Percentiles rank a stretch among this genome's conserved stretches.
phyloP scores from a whole-genome alignment of 2,888 invertebrate genomes.

The Malthinus seriepunctatus region DNA sequence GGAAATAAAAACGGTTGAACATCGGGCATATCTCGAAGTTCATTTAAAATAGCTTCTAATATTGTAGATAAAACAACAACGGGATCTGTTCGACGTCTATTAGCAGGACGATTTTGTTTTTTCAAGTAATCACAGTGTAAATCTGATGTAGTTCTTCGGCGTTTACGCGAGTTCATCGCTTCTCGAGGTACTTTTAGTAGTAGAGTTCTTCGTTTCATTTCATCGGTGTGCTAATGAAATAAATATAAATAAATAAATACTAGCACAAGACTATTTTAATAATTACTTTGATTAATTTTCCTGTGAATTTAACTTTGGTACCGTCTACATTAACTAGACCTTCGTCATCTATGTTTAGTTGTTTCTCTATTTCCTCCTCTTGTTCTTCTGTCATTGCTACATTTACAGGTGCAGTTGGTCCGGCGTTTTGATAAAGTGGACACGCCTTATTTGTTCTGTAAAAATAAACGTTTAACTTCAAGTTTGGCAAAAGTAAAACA shows the following conservation, averaged over 20 bases:
- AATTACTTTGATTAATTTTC: constrained; percentile 78
- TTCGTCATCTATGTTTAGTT: constrained; percentile 77
- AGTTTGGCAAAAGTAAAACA: neutral
- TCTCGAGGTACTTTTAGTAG: constrained; percentile 79
- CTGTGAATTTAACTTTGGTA: constrained; percentile 88
- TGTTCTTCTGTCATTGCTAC: constrained; percentile 80
- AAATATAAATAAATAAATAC: constrained; percentile 32
- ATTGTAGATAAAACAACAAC: constrained; percentile 92
- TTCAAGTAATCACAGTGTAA: constrained; percentile 90
- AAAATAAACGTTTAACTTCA: neutral
- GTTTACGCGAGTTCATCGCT: constrained; percentile 64
- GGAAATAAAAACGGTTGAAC: constrained; percentile 93
- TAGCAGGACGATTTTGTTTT: constrained; percentile 78
- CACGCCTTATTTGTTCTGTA: constrained; percentile 93
- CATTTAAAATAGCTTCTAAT: constrained; percentile 88
- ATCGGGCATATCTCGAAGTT: constrained; percentile 89
- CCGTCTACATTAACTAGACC: constrained; percentile 93
- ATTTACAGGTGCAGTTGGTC: constrained; percentile 64
- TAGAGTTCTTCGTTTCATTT: constrained; percentile 78
- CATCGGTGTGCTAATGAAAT: constrained; percentile 73
- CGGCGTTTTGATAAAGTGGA: constrained; percentile 82
- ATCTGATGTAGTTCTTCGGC: constrained; percentile 68
- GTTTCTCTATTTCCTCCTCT: constrained; percentile 78
- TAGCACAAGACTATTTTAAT: neutral
- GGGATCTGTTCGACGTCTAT: constrained; percentile 92